Conservation (phyloP, 2,888 invertebrate genomes). For the Hirtodrosophila duncani region DNA sequence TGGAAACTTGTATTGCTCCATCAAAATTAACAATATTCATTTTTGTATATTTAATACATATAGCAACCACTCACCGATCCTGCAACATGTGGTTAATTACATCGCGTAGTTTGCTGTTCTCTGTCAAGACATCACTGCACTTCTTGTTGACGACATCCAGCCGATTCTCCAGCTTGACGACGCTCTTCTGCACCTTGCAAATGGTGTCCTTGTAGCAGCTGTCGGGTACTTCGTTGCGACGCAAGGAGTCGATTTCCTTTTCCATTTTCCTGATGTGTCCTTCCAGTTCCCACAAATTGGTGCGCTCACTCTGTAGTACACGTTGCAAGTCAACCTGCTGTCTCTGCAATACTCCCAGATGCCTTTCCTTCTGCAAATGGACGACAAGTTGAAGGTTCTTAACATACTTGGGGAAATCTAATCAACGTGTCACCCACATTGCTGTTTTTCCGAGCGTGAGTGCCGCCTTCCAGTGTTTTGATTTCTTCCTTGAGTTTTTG, state of each 20-base stretch:
- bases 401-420: no score
- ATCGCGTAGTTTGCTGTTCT: slow-evolving; percentile 85
- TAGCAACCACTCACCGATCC: slow-evolving; percentile 81
- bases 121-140: slow-evolving; percentile 86
- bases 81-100: slow-evolving; percentile 90
- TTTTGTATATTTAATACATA: not conserved
- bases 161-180: slow-evolving; percentile 85
- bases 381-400: no score
- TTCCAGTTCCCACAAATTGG: slow-evolving; percentile 79
- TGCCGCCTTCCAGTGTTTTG: slow-evolving; percentile 71
- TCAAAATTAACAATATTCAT: no score
- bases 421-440: slow-evolving; percentile 42
- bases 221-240: slow-evolving; percentile 79
- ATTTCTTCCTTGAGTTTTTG: slow-evolving; percentile 72
- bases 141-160: slow-evolving; percentile 87
- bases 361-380: slow-evolving; percentile 63
- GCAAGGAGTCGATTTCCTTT: slow-evolving; percentile 74
- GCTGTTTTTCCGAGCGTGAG: slow-evolving; percentile 73
- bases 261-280: slow-evolving; percentile 79
- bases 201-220: slow-evolving; percentile 79
- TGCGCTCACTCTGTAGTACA: slow-evolving; percentile 69
- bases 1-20: no score
- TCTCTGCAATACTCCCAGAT: slow-evolving; percentile 57
- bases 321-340: slow-evolving; percentile 65
- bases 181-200: slow-evolving; percentile 78